phyloP scores from a whole-genome alignment of 2,113 vertebrate species.

The Brachionichthys hirsutus region DNA sequence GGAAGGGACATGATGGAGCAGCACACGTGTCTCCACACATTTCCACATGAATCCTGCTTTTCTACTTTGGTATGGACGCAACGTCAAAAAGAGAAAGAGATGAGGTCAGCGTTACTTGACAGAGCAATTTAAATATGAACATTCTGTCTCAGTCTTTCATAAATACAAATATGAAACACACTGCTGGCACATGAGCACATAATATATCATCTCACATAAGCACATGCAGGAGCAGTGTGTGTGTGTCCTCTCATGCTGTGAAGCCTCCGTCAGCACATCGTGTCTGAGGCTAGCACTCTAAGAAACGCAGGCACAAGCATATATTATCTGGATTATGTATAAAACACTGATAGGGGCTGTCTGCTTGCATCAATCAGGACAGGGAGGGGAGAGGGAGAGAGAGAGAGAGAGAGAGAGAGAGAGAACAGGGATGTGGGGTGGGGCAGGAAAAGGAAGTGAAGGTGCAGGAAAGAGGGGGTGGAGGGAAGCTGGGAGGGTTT shows the following conservation, averaged over 20 bases:
- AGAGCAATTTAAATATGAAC: slow-evolving; percentile 67
- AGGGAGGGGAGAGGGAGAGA: slow-evolving; percentile 24
- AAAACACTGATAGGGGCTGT: slow-evolving; percentile 71
- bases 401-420: slow-evolving; percentile 16
- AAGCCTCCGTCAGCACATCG: slow-evolving; percentile 67
- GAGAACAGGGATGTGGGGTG: slow-evolving; percentile 10
- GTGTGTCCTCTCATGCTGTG: slow-evolving; percentile 31
- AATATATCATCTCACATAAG: slow-evolving; percentile 40
- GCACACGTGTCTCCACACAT: slow-evolving; percentile 39
- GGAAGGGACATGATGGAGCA: slow-evolving; percentile 25
- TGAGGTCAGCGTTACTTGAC: slow-evolving; percentile 68
- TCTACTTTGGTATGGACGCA: slow-evolving; percentile 48
- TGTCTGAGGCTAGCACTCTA: slow-evolving; percentile 65
- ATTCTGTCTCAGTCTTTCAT: slow-evolving; percentile 44
- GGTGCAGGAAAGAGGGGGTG: slow-evolving; percentile 7
- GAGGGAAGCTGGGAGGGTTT: slow-evolving; percentile 32
- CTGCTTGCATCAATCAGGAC: slow-evolving; percentile 68
- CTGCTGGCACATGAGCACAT: slow-evolving; percentile 26
- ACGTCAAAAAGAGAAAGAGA: slow-evolving; percentile 47
- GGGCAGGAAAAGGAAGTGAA: slow-evolving; percentile 20
- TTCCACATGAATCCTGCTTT: slow-evolving; percentile 29
- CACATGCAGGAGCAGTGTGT: slow-evolving; percentile 13
- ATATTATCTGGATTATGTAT: slow-evolving; percentile 77
- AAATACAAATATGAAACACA: slow-evolving; percentile 40
- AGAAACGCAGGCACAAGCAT: slow-evolving; percentile 73